Base-by-base conservation (phyloP, 2,113 vertebrate genomes). In the Myotis brandtii region DNA sequence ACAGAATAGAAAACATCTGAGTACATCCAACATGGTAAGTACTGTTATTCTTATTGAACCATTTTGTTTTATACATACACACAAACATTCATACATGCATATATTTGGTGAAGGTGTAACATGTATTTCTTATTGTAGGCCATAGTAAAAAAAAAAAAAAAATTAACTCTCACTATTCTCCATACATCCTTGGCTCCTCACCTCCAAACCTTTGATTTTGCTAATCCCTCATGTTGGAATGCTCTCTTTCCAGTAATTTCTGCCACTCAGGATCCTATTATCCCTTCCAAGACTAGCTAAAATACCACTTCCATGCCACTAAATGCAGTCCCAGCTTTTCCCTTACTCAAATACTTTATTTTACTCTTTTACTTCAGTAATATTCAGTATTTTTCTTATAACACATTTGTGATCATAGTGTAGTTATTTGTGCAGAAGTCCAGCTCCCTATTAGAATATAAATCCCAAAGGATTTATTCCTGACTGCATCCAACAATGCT, bases 361-460 rank as follows among this genome's bases (percentile, higher is more conserved):
- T 91, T 81, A 52, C 34, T 75, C n/a, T 86, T 89, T 76, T 75
- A 67, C 73, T 82, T 94, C 37, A 95, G 34, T 72, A 91, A 93
- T 14, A 83, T 52, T 91, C 5, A 8, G 18, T 64, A 75, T 89
- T 90, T 95, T 96, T 75, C 67, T 93, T 59, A 70, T 48, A 14
- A 54, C 40, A 91, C 10, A 76, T 37, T 79, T 75, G 40, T 81
- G 37, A 85, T 81, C 46, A 81, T 8, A 25, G 13, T 82, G 17
- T 66, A 86, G 21, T 37, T 92, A 84, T 87, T 9, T 89, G 75
- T 93, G 46, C 30, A 73, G 40, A 92, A 93, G 50, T 77, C 59
- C 79, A 95, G 70, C 70, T 86, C 56, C 69, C 50, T 66, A 67
- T 46, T 23, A 92, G 9, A 93, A 72, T 86, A 59, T 70, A 91